Base-by-base conservation (phyloP, 2,113 vertebrate species). In the Chiloscyllium plagiosum region DNA sequence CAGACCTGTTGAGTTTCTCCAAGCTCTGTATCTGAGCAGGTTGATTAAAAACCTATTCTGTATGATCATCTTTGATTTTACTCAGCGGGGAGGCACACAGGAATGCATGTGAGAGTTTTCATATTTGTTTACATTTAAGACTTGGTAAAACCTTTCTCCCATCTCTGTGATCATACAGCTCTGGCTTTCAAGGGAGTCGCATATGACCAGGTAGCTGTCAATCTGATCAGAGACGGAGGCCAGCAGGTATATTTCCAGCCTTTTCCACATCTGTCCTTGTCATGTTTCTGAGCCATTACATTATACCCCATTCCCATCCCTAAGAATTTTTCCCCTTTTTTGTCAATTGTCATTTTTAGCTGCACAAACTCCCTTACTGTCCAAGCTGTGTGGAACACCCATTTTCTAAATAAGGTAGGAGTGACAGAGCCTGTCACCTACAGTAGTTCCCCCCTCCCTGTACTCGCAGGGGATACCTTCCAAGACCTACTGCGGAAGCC, bases 141-240 rank as follows among this genome's bases (percentile, higher is more conserved):
- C 61, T 93, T 93, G 66, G 29, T 92, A 22, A 92, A n/a, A 42
- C 50, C 50, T 61, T 76, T 33, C 72, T 1, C 72, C 72, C 22
- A 1, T 86, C 15, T 76, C 37, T 94, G 96, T 96, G 83, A 95
- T 85, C 89, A 83, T 96, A 5, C 96, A 99, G 99, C 99, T n/a
- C 98, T 99, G 97, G 98, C 98, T 96, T 97, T 99, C 95, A 99
- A 99, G 97, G 98, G 98, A 89, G 98, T 99, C 68, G 97, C 98
- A 96, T 99, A 98, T 96, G 98, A 99, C 89, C 97, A 97, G 20
- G 96, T 97, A 4, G 97, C 98, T 52, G 96, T 99, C 95, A 98
- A 98, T 96, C 98, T 99, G 1, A 94, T 98, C 96, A 98, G 98
- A 97, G 98, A 99, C 86, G 99, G 98, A 80, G 99, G 99, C 19